A percentile compares a stretch with the other conserved stretches of the same genome.
Evolutionary conservation across 2,797 vertebrate species (phyloP).

Genomic region (Gambusia yucatana): DNA sequence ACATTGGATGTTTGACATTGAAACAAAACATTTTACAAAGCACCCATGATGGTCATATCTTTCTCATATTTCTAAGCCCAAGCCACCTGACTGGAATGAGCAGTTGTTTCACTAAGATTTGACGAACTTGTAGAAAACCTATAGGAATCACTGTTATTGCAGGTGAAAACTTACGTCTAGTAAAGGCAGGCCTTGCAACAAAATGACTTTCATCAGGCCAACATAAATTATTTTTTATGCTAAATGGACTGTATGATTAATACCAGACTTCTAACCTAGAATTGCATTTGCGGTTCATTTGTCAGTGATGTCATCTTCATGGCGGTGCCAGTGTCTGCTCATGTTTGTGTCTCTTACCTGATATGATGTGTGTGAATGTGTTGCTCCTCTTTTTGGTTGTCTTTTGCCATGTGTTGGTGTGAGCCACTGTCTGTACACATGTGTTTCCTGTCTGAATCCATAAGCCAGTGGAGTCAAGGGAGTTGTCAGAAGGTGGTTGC

Average conservation of each 20-base stretch:
- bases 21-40: background rate
- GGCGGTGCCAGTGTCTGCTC: slow-evolving; percentile 16
- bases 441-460: slow-evolving; percentile 66
- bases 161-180: background rate
- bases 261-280: slow-evolving; percentile 34
- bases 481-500: slow-evolving; percentile 74
- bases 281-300: slow-evolving; percentile 32
- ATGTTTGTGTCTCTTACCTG: slow-evolving; percentile 28
- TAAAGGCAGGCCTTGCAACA: background rate
- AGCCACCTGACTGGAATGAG: background rate
- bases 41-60: background rate
- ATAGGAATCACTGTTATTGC: background rate
- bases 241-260: slow-evolving; percentile 41
- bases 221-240: slow-evolving; percentile 22
- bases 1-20: background rate
- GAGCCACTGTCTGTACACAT: slow-evolving; percentile 47
- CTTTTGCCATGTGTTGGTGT: slow-evolving; percentile 56
- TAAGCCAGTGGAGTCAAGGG: slow-evolving; percentile 68
- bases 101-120: background rate
- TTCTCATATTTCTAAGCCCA: background rate
- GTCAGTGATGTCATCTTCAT: slow-evolving; percentile 27
- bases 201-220: slow-evolving; percentile 26
- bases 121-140: background rate
- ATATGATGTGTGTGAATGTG: slow-evolving; percentile 31
- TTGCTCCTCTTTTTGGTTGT: slow-evolving; percentile 40